phyloP scores from a whole-genome alignment of 1,140 invertebrate genomes.

The Epicauta chinensis region DNA sequence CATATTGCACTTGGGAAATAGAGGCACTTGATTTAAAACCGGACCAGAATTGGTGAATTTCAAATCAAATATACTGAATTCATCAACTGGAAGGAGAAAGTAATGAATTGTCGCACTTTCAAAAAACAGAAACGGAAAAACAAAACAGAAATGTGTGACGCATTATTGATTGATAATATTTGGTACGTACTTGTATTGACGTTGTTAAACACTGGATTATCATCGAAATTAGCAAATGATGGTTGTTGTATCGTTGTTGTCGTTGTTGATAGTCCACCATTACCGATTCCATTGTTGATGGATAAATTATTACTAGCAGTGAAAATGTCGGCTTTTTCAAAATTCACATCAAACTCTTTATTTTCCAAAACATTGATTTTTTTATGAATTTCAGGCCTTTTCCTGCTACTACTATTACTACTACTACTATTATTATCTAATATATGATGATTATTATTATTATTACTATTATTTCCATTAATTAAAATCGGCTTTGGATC shows the following conservation, averaged over 20 bases:
- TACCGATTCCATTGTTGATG: no score
- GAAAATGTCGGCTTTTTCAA: slow-evolving; percentile 53
- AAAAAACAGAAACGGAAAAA: slow-evolving; percentile 3
- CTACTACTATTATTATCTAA: slow-evolving; percentile 19
- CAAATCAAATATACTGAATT: slow-evolving; percentile 41
- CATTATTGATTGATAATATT: no score
- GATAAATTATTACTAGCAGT: slow-evolving; percentile 35
- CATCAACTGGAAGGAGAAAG: slow-evolving; percentile 19
- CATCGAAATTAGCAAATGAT: slow-evolving; percentile 67
- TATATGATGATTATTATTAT: slow-evolving; percentile 17
- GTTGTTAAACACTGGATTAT: slow-evolving; percentile 61
- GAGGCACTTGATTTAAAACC: slow-evolving; percentile 37
- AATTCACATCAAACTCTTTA: slow-evolving; percentile 53
- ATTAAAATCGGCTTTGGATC: slow-evolving; percentile 20
- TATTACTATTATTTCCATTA: slow-evolving; percentile 24
- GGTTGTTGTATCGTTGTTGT: slow-evolving; percentile 28
- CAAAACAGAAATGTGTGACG: slow-evolving; percentile 5
- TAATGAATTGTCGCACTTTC: slow-evolving; percentile 7
- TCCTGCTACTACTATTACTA: slow-evolving; percentile 15
- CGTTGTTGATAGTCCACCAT: not conserved
- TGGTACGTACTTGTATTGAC: slow-evolving; percentile 22
- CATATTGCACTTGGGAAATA: slow-evolving; percentile 39
- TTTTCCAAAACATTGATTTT: slow-evolving; percentile 19
- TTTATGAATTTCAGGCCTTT: slow-evolving; percentile 3
- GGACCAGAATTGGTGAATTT: slow-evolving; percentile 36